Conservation (phyloP, 2,113 vertebrate genomes). For the Alouatta palliata region DNA sequence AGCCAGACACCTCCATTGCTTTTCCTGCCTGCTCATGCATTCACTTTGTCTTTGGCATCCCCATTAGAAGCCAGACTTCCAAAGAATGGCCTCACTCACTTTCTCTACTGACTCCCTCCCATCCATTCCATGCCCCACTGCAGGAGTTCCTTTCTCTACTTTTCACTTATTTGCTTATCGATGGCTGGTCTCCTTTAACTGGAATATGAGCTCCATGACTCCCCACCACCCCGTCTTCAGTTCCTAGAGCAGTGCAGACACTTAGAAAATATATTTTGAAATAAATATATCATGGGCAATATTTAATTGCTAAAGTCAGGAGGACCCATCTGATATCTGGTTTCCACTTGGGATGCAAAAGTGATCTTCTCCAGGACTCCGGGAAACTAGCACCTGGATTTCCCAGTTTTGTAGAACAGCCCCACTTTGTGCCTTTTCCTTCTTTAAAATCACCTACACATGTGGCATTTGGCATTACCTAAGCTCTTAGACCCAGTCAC, state of each 20-base stretch:
- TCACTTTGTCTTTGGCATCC: fast-evolving
- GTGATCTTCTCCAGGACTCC: neutral
- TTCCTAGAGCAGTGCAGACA: too few species aligned
- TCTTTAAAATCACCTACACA: neutral
- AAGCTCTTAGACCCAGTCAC: neutral
- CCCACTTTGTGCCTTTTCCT: neutral
- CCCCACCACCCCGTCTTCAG: neutral
- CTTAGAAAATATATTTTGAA: too few species aligned
- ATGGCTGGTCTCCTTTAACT: neutral
- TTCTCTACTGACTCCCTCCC: neutral
- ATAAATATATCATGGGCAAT: fast-evolving
- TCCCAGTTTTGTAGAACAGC: neutral
- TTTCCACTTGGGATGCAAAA: neutral
- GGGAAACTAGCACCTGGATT: neutral
- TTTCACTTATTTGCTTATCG: too few species aligned
- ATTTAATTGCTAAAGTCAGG: neutral
- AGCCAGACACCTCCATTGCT: neutral
- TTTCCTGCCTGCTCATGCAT: fast-evolving
- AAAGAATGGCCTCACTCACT: fast-evolving
- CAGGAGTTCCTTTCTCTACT: neutral
- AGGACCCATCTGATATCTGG: neutral
- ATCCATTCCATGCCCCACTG: neutral
- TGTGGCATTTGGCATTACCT: neutral
- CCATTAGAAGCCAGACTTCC: neutral
- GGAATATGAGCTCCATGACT: neutral